Evolutionary conservation across 2,113 vertebrate species (phyloP).

Genomic region (Dipodomys stephensi): DNA sequence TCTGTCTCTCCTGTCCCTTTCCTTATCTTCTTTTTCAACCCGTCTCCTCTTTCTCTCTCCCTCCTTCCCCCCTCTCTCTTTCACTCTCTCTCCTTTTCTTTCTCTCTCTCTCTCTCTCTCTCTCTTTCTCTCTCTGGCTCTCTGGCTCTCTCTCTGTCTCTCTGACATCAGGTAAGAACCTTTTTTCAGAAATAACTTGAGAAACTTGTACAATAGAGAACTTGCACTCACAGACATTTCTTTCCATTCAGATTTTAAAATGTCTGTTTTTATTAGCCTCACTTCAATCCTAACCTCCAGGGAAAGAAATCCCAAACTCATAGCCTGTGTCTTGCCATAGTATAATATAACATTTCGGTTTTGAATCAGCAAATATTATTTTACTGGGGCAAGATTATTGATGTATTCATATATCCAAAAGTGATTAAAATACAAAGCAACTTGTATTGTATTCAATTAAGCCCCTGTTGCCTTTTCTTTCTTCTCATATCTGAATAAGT

Average conservation of each 20-base stretch:
- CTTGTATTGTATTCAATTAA: too few species aligned
- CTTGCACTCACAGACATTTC: neutral
- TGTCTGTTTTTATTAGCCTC: constrained; percentile 6
- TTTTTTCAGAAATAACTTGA: neutral
- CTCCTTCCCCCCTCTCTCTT: too few species aligned
- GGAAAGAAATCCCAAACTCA: neutral
- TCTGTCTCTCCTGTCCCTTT: neutral
- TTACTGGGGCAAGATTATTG: neutral
- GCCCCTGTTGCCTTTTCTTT: neutral
- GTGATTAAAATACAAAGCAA: neutral
- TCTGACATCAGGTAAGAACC: too few species aligned
- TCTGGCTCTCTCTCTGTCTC: neutral
- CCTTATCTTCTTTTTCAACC: neutral
- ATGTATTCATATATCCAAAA: neutral
- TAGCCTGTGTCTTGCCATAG: neutral
- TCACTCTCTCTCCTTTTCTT: too few species aligned
- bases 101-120: too few species aligned
- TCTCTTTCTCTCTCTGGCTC: neutral
- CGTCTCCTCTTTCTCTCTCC: neutral
- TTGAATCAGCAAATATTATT: neutral
- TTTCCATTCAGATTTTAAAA: constrained; percentile 51
- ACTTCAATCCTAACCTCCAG: neutral
- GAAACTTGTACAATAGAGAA: neutral
- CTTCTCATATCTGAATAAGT: constrained; percentile 19
- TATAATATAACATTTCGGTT: neutral